phyloP scores from a whole-genome alignment of 1,140 invertebrate species.

The Formica selysi region DNA sequence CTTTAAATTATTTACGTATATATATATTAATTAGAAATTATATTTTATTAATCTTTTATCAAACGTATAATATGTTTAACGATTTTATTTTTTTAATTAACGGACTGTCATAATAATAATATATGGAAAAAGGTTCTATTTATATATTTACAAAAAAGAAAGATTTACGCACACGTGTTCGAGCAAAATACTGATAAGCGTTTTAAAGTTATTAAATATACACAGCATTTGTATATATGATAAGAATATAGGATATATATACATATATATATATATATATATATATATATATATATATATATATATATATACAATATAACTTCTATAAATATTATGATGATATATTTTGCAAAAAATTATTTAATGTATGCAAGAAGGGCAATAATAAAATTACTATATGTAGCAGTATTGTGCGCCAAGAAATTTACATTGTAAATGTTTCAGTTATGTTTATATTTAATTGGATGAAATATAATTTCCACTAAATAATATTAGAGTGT shows the following conservation, averaged over 20 bases:
- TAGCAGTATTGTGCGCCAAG: neutral
- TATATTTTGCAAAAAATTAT: conserved; percentile 11
- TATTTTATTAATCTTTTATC: neutral
- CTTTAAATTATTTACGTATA: too few relatives aligned
- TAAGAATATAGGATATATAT: conserved; percentile 16
- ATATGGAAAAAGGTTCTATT: neutral
- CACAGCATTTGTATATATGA: conserved; percentile 1
- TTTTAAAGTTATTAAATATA: conserved; percentile 11
- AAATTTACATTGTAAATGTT: neutral
- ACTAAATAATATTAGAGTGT: neutral
- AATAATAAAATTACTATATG: neutral
- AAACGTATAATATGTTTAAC: neutral
- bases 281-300: too few relatives aligned
- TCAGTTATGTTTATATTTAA: conserved; percentile 8
- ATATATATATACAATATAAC: neutral
- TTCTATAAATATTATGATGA: conserved; percentile 1
- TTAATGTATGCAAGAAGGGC: neutral
- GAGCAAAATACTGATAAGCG: neutral
- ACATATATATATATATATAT: too few relatives aligned
- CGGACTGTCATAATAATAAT: neutral
- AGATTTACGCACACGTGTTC: neutral
- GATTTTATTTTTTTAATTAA: conserved; percentile 9
- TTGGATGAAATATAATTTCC: neutral
- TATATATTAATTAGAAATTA: neutral
- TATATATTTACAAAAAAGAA: conserved; percentile 13